phyloP scores from a whole-genome alignment of 1,140 invertebrate species.

The Caenorhabditis latens region DNA sequence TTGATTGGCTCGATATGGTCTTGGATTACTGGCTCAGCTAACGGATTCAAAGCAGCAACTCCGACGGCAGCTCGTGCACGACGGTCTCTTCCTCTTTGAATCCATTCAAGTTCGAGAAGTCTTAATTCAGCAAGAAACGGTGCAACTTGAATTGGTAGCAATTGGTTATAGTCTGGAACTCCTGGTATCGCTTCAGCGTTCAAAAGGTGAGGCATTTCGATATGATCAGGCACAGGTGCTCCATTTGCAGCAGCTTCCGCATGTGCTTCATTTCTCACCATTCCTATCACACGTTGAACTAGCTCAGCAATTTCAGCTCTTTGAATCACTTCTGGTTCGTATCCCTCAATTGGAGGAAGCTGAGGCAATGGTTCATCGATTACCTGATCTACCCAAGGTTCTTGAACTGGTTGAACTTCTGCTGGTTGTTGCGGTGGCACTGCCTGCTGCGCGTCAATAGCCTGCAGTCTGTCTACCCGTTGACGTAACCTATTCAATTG shows the following conservation, averaged over 20 bases:
- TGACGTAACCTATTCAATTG: not conserved
- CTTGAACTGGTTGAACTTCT: not conserved
- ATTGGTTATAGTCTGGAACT: not conserved
- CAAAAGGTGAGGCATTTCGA: not conserved
- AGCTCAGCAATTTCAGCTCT: conserved; percentile 19
- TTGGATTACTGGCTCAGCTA: not conserved
- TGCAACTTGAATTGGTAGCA: conserved; percentile 1
- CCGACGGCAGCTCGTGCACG: not conserved
- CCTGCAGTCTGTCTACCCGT: not conserved
- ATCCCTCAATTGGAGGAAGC: not conserved
- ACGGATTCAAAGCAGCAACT: not conserved
- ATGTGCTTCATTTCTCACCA: conserved; percentile 14
- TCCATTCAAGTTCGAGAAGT: conserved; percentile 31
- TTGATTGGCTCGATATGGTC: not conserved
- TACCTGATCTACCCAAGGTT: not conserved
- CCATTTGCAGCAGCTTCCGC: conserved; percentile 5
- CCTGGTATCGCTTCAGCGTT: not conserved
- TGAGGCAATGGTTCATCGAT: not conserved
- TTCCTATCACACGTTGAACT: not conserved
- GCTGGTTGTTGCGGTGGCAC: not conserved
- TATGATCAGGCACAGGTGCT: not conserved
- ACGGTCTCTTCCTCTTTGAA: conserved; percentile 4
- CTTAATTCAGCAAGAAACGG: not conserved
- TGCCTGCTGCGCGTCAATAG: not conserved
- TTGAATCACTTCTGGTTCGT: not conserved